A percentile compares a stretch with the other conserved stretches of the same genome.
phyloP scores from a whole-genome alignment of 2,113 vertebrate species.

The Clarias magur region DNA sequence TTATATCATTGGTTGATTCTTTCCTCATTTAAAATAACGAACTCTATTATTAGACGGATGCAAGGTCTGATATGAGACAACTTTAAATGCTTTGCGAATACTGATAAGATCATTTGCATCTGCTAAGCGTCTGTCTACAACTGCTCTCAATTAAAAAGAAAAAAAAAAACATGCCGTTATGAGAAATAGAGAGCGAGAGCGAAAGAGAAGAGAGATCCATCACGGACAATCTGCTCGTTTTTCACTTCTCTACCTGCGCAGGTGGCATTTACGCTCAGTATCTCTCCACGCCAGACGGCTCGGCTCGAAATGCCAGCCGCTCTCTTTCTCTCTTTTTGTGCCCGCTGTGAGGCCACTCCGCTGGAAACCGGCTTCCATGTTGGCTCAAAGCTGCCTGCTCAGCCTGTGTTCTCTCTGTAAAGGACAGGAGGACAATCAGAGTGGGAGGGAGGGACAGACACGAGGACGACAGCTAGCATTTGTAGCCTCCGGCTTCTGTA shows the following conservation, averaged over 20 bases:
- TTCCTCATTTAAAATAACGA: not conserved
- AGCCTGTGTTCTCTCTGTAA: slow-evolving; percentile 75
- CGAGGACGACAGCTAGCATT: slow-evolving; percentile 68
- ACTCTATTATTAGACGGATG: not conserved
- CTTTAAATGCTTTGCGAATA: not conserved
- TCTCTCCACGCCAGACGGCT: slow-evolving; percentile 68
- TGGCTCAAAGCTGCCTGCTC: slow-evolving; percentile 72
- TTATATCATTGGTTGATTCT: not conserved
- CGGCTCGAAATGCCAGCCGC: slow-evolving; percentile 78
- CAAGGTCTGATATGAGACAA: not conserved
- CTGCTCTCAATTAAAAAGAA: not conserved
- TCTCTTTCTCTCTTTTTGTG: slow-evolving; percentile 66
- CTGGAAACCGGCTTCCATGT: slow-evolving; percentile 65
- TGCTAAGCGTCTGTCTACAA: not conserved
- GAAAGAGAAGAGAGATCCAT: not conserved
- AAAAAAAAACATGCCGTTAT: not conserved
- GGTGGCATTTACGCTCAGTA: slow-evolving; percentile 82
- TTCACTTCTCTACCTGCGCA: slow-evolving; percentile 56
- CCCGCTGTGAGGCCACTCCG: slow-evolving; percentile 65
- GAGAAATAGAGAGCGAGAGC: slow-evolving; percentile 56
- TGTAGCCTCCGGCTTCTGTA: slow-evolving; percentile 65
- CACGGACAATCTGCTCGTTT: slow-evolving; percentile 22
- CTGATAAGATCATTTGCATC: slow-evolving; percentile 7
- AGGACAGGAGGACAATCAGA: slow-evolving; percentile 77
- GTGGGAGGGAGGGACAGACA: slow-evolving; percentile 60